Evolutionary conservation across 2,797 vertebrate species (phyloP).

Genomic region (Paratrypauchen microcephalus): DNA sequence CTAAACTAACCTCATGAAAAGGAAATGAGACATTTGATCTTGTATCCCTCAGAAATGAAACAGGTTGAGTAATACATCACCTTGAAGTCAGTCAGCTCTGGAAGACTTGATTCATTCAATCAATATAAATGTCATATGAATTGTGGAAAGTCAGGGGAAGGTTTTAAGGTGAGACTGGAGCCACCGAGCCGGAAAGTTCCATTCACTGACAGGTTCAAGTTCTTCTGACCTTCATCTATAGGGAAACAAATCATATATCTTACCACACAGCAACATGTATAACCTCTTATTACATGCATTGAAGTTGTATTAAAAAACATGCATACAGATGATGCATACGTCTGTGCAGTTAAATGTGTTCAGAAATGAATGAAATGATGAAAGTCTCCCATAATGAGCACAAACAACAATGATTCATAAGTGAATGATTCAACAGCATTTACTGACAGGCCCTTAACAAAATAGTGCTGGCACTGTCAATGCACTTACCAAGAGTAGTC

Average conservation of each 20-base stretch:
- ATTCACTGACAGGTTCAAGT: constrained; percentile 6
- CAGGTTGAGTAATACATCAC: constrained; percentile 22
- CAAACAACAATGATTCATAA: constrained; percentile 5
- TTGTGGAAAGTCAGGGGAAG: constrained; percentile 5
- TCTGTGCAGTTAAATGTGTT: constrained; percentile 1
- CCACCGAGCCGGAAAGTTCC: background rate
- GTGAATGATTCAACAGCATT: constrained; percentile 26
- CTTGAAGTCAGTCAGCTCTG: constrained; percentile 26
- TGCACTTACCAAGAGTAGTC: background rate
- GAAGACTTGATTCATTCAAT: constrained; percentile 18
- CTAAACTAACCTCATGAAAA: constrained; percentile 5
- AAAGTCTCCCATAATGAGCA: constrained; percentile 3
- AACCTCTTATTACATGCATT: background rate
- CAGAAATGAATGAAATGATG: background rate
- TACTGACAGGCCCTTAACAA: constrained; percentile 11
- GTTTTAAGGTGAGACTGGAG: constrained; percentile 27
- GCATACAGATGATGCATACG: background rate
- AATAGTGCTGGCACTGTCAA: background rate
- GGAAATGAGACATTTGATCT: constrained; percentile 18
- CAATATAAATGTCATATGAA: constrained; percentile 30
- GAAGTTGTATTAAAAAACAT: background rate
- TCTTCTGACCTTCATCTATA: background rate
- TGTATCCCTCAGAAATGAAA: constrained; percentile 16
- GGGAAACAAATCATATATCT: background rate
- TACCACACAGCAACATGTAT: background rate